Conservation (phyloP, 1,140 invertebrate genomes). For the Nilaparvata lugens region DNA sequence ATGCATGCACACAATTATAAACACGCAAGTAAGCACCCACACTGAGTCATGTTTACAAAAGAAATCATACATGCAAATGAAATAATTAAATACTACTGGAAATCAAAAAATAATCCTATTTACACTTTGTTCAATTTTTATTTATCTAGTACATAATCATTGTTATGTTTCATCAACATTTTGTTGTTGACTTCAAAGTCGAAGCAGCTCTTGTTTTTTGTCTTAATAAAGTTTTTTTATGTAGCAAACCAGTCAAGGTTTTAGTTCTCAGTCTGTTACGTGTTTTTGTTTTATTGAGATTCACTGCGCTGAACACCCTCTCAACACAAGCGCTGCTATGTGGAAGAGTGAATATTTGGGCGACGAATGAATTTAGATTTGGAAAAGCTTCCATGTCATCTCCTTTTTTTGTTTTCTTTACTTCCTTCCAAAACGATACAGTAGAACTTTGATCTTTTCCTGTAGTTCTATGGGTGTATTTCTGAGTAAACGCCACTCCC, state of each 20-base stretch:
- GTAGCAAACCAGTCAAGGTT: conserved; percentile 10
- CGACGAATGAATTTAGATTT: conserved; percentile 6
- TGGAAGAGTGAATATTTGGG: conserved; percentile 19
- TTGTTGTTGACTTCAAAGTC: neutral
- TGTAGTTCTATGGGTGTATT: neutral
- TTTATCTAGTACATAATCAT: no score
- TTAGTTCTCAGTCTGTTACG: conserved; percentile 12
- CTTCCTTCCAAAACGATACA: neutral
- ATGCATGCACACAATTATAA: no score
- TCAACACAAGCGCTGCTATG: conserved; percentile 20
- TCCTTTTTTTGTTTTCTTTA: neutral
- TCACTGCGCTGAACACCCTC: conserved; percentile 18
- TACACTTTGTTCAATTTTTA: no score
- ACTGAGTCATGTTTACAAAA: no score
- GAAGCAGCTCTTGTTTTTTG: neutral
- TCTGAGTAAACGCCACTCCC: neutral
- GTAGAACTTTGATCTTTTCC: neutral
- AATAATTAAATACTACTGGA: no score
- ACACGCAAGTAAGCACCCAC: no score
- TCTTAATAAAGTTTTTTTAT: neutral
- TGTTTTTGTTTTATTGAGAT: conserved; percentile 18
- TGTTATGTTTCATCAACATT: neutral
- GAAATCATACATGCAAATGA: no score
- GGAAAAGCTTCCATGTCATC: neutral
- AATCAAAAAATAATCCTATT: no score